Conservation (phyloP, 2,888 invertebrate genomes). For the Notodromas monacha region DNA sequence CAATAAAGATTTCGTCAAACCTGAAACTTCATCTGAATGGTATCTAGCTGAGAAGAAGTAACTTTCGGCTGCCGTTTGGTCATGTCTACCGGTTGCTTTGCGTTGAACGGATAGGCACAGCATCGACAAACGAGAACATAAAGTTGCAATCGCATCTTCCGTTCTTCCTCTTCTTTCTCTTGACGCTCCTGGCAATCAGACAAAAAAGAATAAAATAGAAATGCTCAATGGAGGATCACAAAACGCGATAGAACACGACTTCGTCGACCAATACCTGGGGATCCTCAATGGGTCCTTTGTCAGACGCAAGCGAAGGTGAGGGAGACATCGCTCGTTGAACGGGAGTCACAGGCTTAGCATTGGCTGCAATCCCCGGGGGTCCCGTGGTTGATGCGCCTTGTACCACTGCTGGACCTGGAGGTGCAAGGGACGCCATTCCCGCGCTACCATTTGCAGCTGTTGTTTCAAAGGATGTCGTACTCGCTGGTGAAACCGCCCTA, state of each 20-base stretch:
- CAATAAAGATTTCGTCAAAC: slow-evolving; percentile 21
- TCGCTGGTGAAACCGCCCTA: too few relatives aligned
- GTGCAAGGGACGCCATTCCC: too few relatives aligned
- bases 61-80: slow-evolving; percentile 78
- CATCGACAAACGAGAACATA: slow-evolving; percentile 95
- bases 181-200: slow-evolving; percentile 34
- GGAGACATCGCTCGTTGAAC: slow-evolving; percentile 51
- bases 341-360: slow-evolving; percentile 26
- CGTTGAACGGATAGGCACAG: slow-evolving; percentile 94
- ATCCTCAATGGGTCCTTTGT: slow-evolving; percentile 44
- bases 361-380: slow-evolving; percentile 12
- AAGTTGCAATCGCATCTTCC: slow-evolving; percentile 68
- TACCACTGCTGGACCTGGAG: too few relatives aligned
- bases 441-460: too few relatives aligned
- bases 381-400: too few relatives aligned
- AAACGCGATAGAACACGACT: too few relatives aligned
- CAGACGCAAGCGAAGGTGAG: slow-evolving; percentile 62
- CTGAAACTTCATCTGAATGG: slow-evolving; percentile 74
- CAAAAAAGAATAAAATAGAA: slow-evolving; percentile 5
- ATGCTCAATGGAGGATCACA: slow-evolving; percentile 1
- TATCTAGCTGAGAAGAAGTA: slow-evolving; percentile 74
- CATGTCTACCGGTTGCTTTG: slow-evolving; percentile 96
- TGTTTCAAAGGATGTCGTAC: too few relatives aligned
- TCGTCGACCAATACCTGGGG: too few relatives aligned
- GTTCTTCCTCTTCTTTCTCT: slow-evolving; percentile 79